Evolutionary conservation across 1,140 invertebrate genomes (phyloP), one percentile per base, ranked within the genome.

Genomic region (Drosophila yakuba): DNA sequence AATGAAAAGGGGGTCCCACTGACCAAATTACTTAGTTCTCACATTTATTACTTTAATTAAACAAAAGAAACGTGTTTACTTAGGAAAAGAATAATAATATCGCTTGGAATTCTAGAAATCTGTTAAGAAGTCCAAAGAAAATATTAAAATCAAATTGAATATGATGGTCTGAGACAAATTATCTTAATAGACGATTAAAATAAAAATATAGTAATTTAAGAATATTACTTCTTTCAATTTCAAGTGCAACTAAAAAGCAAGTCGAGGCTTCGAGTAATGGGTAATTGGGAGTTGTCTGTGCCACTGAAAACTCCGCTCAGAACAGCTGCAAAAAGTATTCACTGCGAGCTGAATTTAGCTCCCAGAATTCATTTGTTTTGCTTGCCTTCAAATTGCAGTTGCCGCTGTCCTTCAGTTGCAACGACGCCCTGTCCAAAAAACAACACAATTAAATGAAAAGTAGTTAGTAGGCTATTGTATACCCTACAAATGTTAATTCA

Each of bases 381-480:
- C 59, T 84, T 59, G 77, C 81, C 77, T 84, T 77, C 81, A 80
- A 64, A 61, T 56, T 71, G 66, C 71, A 73, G 72, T 73, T 47
- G 80, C 41, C 39, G 67, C 75, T 76, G 81, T 85, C 82, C 82
- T 85, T 85, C 81, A 85, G 57, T 81, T 86, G 60, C 63, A 81
- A 74, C 81, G 43, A 60, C 74, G 67, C 62, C 79, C 77, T 74
- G 80, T 51, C 54, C 80, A 58, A 69, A 74, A 66, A 43, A 73
- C 41, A 44, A 50, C 28, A 32, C 52, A 7, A 50, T 57, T 14
- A 63, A 55, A 28, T 52, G 32, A n/a, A 4, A 48, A 23, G 38
- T 25, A 10, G 15, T 52, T 32, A 58, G 38, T 28, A 36, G 48
- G 45, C 35, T 39, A n/a, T 1, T 0, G 4, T 52, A 74, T 84